These are phyloP conservation scores for Hyposoter dolosus DNA, from an alignment of 2,888 invertebrate genomes.

Conservation along the genomic window DNA sequence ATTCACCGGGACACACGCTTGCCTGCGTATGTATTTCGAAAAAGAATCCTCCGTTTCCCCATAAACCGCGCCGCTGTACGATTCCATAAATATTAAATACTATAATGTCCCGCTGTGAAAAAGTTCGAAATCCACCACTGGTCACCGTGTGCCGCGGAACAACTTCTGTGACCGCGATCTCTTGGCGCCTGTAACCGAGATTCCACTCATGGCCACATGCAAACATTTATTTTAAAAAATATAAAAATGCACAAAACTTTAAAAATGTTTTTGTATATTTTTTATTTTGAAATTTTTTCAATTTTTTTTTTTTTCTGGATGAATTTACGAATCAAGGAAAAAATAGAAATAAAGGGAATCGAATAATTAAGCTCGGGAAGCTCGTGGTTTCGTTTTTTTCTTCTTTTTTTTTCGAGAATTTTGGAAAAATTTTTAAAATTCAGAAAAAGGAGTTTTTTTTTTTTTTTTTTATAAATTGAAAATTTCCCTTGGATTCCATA, in stretches of 20 bases:
- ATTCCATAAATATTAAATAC: conserved; percentile 74
- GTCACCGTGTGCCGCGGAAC: conserved; percentile 30
- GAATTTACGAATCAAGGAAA: background rate
- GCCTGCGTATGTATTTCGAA: background rate
- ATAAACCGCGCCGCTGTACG: conserved; percentile 38
- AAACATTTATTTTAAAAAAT: conserved; percentile 37
- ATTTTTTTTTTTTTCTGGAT: background rate
- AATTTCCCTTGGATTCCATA: background rate
- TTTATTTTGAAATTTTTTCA: background rate
- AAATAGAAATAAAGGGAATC: background rate
- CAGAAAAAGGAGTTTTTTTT: background rate
- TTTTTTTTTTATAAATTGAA: background rate
- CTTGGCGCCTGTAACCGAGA: conserved; percentile 56
- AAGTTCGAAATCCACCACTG: conserved; percentile 64
- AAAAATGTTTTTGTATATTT: background rate
- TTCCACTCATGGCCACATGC: conserved; percentile 9
- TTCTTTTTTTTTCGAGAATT: background rate
- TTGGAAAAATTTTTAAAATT: background rate
- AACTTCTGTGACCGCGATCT: conserved; percentile 50
- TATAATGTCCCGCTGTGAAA: conserved; percentile 64
- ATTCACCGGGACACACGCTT: background rate
- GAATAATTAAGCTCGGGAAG: background rate
- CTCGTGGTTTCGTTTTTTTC: background rate
- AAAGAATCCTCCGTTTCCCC: conserved; percentile 20
- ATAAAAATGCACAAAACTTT: background rate